Percentiles rank a stretch among this genome's conserved stretches.
Conservation (phyloP, 2,888 invertebrate species). For the Drosophila falleni region DNA sequence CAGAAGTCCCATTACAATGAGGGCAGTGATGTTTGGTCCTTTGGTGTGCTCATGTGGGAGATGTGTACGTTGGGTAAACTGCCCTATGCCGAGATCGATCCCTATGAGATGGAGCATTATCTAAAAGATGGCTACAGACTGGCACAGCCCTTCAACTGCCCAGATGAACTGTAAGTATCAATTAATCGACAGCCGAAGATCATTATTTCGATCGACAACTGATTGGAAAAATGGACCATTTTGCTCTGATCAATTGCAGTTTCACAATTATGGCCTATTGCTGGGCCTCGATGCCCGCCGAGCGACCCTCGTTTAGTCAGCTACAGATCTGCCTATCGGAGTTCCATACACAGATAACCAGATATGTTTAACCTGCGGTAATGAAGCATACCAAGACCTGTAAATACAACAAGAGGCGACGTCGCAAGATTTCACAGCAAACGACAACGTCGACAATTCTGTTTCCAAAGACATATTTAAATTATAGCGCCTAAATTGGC, state of each 20-base stretch:
- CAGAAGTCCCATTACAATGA: constrained; percentile 93
- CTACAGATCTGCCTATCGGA: constrained; percentile 93
- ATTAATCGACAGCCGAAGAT: constrained; percentile 85
- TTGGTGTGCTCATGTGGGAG: constrained; percentile 98
- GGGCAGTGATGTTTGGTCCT: constrained; percentile 98
- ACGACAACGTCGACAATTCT: constrained; percentile 68
- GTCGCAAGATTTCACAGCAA: constrained; percentile 75
- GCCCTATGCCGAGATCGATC: constrained; percentile 96
- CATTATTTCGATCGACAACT: background rate
- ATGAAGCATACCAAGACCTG: constrained; percentile 76
- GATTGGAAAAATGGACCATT: background rate
- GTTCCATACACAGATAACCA: constrained; percentile 94
- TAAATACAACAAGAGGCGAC: constrained; percentile 77
- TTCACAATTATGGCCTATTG: constrained; percentile 97
- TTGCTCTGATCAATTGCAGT: constrained; percentile 84
- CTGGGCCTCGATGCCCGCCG: constrained; percentile 94
- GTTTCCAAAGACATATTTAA: constrained; percentile 79
- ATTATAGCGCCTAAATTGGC: constrained; percentile 38
- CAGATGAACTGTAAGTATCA: constrained; percentile 97
- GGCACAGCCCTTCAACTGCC: constrained; percentile 96
- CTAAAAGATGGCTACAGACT: constrained; percentile 95
- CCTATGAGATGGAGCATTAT: constrained; percentile 95
- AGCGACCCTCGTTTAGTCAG: constrained; percentile 93
- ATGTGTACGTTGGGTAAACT: constrained; percentile 95
- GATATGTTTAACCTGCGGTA: constrained; percentile 90